Base-by-base conservation (phyloP, 1,140 invertebrate genomes). In the Sarcophaga peregrina region DNA sequence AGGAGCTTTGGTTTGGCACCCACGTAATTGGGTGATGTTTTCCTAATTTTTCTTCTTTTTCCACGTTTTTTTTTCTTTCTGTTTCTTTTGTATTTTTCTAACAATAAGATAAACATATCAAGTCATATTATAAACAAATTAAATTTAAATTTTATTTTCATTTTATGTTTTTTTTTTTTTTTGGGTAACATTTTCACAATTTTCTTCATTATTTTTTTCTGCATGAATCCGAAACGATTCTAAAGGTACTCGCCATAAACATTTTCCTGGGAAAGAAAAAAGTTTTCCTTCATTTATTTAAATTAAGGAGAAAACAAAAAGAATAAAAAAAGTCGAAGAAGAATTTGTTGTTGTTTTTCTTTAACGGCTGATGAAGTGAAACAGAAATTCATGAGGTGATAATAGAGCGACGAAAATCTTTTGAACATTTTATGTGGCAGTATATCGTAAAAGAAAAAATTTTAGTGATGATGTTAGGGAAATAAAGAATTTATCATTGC, bases 81-180 rank as follows among this genome's bases (percentile, higher is more conserved):
- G n/a, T 76, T 13, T 76, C 74, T 6, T 76, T 76, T 20, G 62
- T 37, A 45, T 17, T 11, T 76, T 50, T 46, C 45, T 37, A 37
- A 37, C 25, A 37, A n/a, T 81, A 58, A 68, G 45, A 81, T 81
- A 81, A 81, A 81, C 80, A 81, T 81, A 81, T 81, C 80, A 81
- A 62, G 80, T 68, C 52, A 81, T 62, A 68, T 68, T 83, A 74
- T 83, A 83, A 83, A 83, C 83, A 83, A 83, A 82, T 82, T 82
- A 50, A 73, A 62, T 82, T 82, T 82, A 50, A 73, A 50, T 78
- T 2, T 37, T 37, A 37, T 37, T 37, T 37, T 37, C 25, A 37
- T 37, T 37, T 25, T 78, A 3, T 76, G 48, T 75, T 78, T 78
- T 78, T 13, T 25, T 78, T 10, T 76, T 76, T 75, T 78, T 78